Percentiles rank a stretch among this genome's conserved stretches.
Evolutionary conservation across 1,140 invertebrate species (phyloP).

Genomic region (Saccostrea echinata): DNA sequence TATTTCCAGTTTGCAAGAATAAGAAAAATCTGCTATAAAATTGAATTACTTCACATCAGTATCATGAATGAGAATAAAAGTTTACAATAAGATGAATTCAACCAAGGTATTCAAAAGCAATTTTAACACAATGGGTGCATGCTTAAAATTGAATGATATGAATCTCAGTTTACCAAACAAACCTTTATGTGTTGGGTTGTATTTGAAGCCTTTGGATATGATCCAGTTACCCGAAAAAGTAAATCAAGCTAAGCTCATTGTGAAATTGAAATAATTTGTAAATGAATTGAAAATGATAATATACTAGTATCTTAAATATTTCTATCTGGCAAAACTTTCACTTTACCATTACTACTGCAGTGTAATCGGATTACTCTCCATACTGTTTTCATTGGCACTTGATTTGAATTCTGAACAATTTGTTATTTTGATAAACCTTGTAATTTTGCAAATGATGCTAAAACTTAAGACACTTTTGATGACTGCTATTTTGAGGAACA

Average conservation of each 20-base stretch:
- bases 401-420: not conserved
- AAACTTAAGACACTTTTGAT: conserved; percentile 5
- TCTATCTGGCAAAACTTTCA: not conserved
- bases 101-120: not conserved
- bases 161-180: conserved; percentile 21
- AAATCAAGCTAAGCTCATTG: not conserved
- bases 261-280: conserved; percentile 19
- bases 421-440: conserved; percentile 5
- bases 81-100: not conserved
- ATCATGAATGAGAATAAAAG: not conserved
- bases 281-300: not conserved
- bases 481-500: not conserved
- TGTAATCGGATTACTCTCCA: not conserved
- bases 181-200: not conserved
- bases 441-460: not conserved
- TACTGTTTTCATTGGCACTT: not conserved
- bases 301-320: not conserved
- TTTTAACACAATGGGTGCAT: not conserved
- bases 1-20: not conserved
- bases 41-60: not conserved
- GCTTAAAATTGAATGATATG: conserved; percentile 30
- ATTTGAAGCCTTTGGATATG: conserved; percentile 16
- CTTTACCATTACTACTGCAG: not conserved
- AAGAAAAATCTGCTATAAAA: not conserved
- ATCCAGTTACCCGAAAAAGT: conserved; percentile 19